A percentile compares a stretch with the other conserved stretches of the same genome.
Conservation (phyloP, 2,797 vertebrate species). For the Eleutherodactylus coqui region DNA sequence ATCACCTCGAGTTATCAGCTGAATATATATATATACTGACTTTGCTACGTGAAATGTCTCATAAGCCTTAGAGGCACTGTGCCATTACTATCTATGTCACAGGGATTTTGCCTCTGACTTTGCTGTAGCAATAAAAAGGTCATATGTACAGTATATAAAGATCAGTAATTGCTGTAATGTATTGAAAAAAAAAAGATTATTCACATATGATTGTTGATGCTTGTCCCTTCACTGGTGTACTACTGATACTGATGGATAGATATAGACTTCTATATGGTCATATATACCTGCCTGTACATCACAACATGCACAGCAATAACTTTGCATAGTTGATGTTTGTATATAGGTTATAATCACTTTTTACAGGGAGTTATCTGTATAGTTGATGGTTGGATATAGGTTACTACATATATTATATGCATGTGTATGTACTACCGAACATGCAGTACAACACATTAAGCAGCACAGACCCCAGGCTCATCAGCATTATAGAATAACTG, state of each 20-base stretch:
- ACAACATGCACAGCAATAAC: not conserved
- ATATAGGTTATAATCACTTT: not conserved
- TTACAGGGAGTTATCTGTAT: no score
- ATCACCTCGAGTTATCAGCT: slow-evolving; percentile 6
- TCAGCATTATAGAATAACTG: not conserved
- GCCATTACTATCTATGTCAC: not conserved
- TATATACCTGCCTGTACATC: no score
- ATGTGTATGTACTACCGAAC: not conserved
- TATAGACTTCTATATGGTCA: not conserved
- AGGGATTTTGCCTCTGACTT: not conserved
- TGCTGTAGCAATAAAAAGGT: not conserved
- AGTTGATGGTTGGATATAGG: not conserved
- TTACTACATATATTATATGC: not conserved
- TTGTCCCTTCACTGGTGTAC: no score
- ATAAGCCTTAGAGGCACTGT: not conserved
- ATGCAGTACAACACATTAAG: not conserved
- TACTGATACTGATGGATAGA: no score
- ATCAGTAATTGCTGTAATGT: not conserved
- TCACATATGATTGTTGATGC: no score
- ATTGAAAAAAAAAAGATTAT: not conserved
- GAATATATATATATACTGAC: not conserved
- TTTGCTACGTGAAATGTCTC: not conserved
- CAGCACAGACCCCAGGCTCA: not conserved
- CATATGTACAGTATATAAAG: not conserved
- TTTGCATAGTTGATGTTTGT: not conserved